These are phyloP conservation scores for Xanthia togata DNA, from an alignment of 2,888 invertebrate species.

Conservation along the genomic window DNA sequence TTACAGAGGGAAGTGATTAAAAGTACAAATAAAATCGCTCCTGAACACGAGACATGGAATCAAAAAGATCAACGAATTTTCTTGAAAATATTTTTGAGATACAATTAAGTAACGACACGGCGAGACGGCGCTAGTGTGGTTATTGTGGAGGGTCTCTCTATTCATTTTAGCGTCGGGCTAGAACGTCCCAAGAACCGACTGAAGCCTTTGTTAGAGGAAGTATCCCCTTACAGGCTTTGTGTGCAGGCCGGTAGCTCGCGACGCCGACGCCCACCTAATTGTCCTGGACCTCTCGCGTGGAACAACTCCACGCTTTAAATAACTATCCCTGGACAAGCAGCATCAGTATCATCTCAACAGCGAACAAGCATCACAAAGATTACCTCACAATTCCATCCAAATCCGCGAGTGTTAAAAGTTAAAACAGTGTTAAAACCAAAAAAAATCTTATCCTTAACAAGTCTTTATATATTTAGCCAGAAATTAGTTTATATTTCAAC, in stretches of 20 bases:
- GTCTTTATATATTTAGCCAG: constrained; percentile 13
- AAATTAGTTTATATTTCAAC: constrained; percentile 37
- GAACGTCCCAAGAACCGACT: constrained; percentile 79
- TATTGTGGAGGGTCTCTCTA: constrained; percentile 70
- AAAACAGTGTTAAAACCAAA: constrained; percentile 45
- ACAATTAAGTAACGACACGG: constrained; percentile 12
- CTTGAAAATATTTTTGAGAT: constrained; percentile 11
- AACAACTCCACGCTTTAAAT: constrained; percentile 85
- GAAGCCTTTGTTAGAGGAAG: constrained; percentile 87
- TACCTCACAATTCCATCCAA: constrained; percentile 14
- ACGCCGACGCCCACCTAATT: constrained; percentile 85
- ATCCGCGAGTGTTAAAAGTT: constrained; percentile 64
- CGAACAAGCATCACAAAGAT: constrained; percentile 66
- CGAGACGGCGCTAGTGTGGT: constrained; percentile 39
- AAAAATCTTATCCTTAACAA: background rate
- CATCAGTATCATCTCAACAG: constrained; percentile 79
- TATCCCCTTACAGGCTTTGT: constrained; percentile 89
- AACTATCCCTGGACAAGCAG: constrained; percentile 78
- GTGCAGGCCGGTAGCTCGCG: constrained; percentile 75
- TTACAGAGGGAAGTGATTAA: constrained; percentile 2
- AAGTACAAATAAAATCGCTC: background rate
- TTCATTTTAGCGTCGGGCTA: constrained; percentile 73
- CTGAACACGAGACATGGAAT: background rate
- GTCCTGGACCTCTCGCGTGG: constrained; percentile 82
- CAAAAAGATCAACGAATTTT: constrained; percentile 2